Conservation (phyloP, 2,888 invertebrate genomes). For the Microplitis deprimator region DNA sequence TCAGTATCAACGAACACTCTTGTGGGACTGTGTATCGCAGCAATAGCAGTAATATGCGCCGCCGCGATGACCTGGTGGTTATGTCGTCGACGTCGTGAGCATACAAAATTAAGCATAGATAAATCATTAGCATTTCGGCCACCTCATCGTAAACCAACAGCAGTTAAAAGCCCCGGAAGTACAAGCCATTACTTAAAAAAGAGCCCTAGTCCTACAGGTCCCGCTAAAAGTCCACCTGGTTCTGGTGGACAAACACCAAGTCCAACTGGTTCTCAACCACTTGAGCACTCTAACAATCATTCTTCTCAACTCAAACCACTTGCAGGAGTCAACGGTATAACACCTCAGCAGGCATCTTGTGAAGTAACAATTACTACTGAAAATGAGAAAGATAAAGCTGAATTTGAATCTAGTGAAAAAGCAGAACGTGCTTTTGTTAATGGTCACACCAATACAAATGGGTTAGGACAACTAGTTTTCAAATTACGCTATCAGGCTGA, state of each 20-base stretch:
- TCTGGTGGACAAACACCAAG: constrained; percentile 69
- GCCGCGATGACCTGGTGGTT: constrained; percentile 79
- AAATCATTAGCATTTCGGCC: constrained; percentile 79
- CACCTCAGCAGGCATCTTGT: constrained; percentile 61
- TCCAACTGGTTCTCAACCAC: constrained; percentile 61
- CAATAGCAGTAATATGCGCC: constrained; percentile 75
- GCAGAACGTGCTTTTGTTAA: constrained; percentile 65
- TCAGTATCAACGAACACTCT: constrained; percentile 75
- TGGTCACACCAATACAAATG: constrained; percentile 70
- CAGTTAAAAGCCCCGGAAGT: constrained; percentile 89
- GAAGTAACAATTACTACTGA: constrained; percentile 72
- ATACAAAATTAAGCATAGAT: constrained; percentile 75
- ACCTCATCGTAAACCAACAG: constrained; percentile 81
- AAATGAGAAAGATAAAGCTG: constrained; percentile 74
- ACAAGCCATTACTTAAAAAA: constrained; percentile 90
- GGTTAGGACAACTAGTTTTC: constrained; percentile 89
- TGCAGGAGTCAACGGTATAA: constrained; percentile 60
- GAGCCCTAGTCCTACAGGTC: constrained; percentile 89
- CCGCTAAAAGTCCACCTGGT: constrained; percentile 76
- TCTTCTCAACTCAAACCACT: constrained; percentile 59
- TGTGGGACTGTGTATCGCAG: constrained; percentile 77
- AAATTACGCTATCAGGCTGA: constrained; percentile 91
- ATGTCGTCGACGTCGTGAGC: constrained; percentile 75
- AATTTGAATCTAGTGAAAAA: constrained; percentile 76
- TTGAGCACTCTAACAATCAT: constrained; percentile 54